phyloP scores from a whole-genome alignment of 2,888 invertebrate genomes.

The Rotaria sp. region DNA sequence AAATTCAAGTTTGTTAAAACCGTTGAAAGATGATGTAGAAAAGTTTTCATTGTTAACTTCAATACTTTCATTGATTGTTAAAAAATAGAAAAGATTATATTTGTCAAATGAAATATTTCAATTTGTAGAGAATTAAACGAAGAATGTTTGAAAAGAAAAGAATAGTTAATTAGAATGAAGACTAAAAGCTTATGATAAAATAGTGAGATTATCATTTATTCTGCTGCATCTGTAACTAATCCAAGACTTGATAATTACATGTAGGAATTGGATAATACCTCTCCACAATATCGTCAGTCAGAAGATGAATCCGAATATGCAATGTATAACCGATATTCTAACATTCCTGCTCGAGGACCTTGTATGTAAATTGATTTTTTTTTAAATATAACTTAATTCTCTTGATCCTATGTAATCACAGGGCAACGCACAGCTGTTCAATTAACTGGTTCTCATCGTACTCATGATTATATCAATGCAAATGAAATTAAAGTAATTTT shows the following conservation, averaged over 20 bases:
- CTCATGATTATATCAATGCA: constrained; percentile 87
- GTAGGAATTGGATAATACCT: not conserved
- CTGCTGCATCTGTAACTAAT: not conserved
- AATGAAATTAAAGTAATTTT: constrained; percentile 74
- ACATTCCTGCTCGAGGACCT: not conserved
- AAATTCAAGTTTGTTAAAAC: too few species aligned
- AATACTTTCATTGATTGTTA: too few species aligned
- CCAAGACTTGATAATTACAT: not conserved
- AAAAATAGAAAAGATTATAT: too few species aligned
- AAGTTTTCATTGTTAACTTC: too few species aligned
- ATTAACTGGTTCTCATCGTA: not conserved
- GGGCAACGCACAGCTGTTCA: not conserved
- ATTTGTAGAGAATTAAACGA: too few species aligned
- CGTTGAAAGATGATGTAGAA: too few species aligned
- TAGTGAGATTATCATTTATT: too few species aligned
- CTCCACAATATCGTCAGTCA: not conserved
- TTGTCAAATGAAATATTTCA: too few species aligned
- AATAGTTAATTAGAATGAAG: too few species aligned
- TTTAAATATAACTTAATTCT: not conserved
- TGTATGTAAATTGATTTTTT: not conserved
- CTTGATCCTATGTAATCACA: not conserved
- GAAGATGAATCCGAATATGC: not conserved
- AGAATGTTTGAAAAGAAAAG: too few species aligned
- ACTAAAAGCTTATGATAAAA: too few species aligned
- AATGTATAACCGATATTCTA: not conserved